phyloP scores from a whole-genome alignment of 1,140 invertebrate species.

The Adoxophyes honmai region DNA sequence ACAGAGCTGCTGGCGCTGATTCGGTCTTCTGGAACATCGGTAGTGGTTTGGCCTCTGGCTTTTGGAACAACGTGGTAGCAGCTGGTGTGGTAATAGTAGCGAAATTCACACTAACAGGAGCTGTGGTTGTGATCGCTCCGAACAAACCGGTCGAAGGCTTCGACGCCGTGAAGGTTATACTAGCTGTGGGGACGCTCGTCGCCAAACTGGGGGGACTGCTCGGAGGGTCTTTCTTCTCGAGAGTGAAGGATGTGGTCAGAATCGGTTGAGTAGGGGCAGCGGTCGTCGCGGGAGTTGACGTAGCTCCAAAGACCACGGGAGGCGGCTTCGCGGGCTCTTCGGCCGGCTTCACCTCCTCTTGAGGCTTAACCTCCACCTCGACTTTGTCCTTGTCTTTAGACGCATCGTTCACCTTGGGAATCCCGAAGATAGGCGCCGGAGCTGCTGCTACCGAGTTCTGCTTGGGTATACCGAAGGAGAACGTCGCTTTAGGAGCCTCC shows the following conservation, averaged over 20 bases:
- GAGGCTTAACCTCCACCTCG: conserved; percentile 31
- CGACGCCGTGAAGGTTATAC: neutral
- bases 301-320: conserved; percentile 14
- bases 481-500: conserved; percentile 27
- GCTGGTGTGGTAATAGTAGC: conserved; percentile 26
- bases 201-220: neutral
- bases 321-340: conserved; percentile 17
- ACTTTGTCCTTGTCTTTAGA: neutral
- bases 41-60: conserved; percentile 23
- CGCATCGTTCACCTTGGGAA: conserved; percentile 15
- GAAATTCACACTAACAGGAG: neutral
- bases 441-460: conserved; percentile 13
- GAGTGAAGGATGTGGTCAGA: neutral
- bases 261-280: neutral
- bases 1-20: too few species aligned
- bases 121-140: conserved; percentile 18
- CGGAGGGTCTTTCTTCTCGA: conserved; percentile 15
- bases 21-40: conserved; percentile 16
- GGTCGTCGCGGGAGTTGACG: neutral
- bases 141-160: neutral
- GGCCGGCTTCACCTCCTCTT: conserved; percentile 20
- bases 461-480: conserved; percentile 52
- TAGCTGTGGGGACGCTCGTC: neutral
- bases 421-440: conserved; percentile 13
- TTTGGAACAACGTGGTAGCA: conserved; percentile 30